A percentile compares a stretch with the other conserved stretches of the same genome.
Evolutionary conservation across 2,113 vertebrate genomes (phyloP).

Genomic region (Xyrauchen texanus): DNA sequence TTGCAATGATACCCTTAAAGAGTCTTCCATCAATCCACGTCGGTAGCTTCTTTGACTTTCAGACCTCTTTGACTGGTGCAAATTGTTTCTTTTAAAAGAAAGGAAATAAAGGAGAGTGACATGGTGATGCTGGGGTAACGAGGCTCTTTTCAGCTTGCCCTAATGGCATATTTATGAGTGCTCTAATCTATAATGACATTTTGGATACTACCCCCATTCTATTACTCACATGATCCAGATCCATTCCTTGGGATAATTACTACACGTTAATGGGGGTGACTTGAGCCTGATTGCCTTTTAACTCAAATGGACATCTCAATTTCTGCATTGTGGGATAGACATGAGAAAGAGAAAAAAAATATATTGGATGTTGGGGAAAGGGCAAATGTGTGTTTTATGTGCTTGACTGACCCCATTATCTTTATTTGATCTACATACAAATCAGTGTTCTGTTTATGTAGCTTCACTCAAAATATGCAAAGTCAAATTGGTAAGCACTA

Average conservation of each 20-base stretch:
- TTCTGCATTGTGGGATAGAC: slow-evolving; percentile 47
- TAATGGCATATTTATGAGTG: slow-evolving; percentile 59
- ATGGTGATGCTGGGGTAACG: slow-evolving; percentile 45
- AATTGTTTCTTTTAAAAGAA: slow-evolving; percentile 43
- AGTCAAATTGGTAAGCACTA: too few relatives aligned
- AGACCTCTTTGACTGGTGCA: slow-evolving; percentile 46
- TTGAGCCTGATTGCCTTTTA: slow-evolving; percentile 56
- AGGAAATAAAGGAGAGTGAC: slow-evolving; percentile 5
- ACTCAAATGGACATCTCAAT: slow-evolving; percentile 59
- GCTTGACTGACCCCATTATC: too few relatives aligned
- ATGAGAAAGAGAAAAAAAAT: slow-evolving; percentile 1
- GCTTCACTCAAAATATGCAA: not conserved
- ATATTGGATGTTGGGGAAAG: too few relatives aligned
- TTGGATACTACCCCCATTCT: slow-evolving; percentile 44
- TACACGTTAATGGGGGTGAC: slow-evolving; percentile 57
- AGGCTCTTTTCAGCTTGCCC: slow-evolving; percentile 45
- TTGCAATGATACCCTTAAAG: slow-evolving; percentile 58
- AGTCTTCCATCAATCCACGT: slow-evolving; percentile 61
- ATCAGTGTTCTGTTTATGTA: not conserved
- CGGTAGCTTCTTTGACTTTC: slow-evolving; percentile 56
- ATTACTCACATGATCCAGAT: slow-evolving; percentile 53
- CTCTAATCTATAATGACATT: slow-evolving; percentile 59
- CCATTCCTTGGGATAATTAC: slow-evolving; percentile 50
- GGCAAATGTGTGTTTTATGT: too few relatives aligned
- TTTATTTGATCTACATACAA: too few relatives aligned